Evolutionary conservation across 1,140 invertebrate genomes (phyloP), one percentile per base, ranked within the genome.

Genomic region (Mactra quadrangularis): DNA sequence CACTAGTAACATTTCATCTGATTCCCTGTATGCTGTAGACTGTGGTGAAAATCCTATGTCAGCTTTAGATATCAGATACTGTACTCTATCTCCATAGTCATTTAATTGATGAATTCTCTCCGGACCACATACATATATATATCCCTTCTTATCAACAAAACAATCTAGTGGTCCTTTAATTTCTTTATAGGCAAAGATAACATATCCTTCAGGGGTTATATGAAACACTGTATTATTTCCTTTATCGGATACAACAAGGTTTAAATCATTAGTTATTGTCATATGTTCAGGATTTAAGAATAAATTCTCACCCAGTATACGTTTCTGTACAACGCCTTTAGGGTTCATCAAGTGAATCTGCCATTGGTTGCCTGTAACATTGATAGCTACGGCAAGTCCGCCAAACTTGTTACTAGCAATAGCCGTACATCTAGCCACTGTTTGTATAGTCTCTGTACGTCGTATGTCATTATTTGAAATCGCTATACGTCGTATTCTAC

Each of bases 281-380:
- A 79, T 38, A 33, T 79, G 76, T 41, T 79, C 60, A 25, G 76
- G 76, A n/a, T 79, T 79, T 13, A 79, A n/a, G 33, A 79, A 79
- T 2, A 79, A 31, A 15, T 17, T 53, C 52, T 79, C 76, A 3
- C 60, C 60, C 9, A 66, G 60, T 25, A 79, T 45, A 31, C 62
- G 45, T 31, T 79, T 79, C 62, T 79, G 76, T 7, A 79, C 22
- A 22, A 68, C 41, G 6, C 76, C 76, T 1, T 29, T 41, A 17
- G 57, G 6, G 38, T 79, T 79, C 76, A 79, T 79, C 19, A 79
- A 35, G 38, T 79, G 76, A 25, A 79, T 62, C 38, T 79, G 76
- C 76, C 76, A 79, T 17, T 79, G 76, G 62, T 79, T 79, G 13
- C 76, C 76, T 53, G 22, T 57, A 0, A 57, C 55, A 45, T 79